Evolutionary conservation across 1,140 invertebrate genomes (phyloP).

Genomic region (Solenopsis fugax): DNA sequence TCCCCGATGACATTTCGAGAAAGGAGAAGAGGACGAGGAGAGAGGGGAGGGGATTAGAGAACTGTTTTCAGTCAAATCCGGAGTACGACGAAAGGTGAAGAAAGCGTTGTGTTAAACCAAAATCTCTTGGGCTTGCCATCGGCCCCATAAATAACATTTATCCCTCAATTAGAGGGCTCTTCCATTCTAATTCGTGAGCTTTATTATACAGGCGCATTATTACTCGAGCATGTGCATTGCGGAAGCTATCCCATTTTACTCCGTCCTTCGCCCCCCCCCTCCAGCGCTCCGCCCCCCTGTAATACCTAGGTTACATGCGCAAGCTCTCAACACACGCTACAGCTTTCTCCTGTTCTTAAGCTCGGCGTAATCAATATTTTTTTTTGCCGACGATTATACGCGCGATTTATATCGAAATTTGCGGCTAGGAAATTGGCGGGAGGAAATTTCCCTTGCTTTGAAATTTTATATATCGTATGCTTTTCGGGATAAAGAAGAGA

Average conservation of each 20-base stretch:
- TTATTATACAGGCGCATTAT: conserved; percentile 76
- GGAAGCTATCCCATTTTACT: conserved; percentile 21
- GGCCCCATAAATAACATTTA: conserved; percentile 78
- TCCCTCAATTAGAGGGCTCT: conserved; percentile 75
- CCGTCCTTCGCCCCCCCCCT: too few relatives aligned
- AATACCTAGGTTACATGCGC: conserved; percentile 61
- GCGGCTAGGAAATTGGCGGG: not conserved
- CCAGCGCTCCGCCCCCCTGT: conserved; percentile 1
- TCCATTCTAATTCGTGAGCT: conserved; percentile 78
- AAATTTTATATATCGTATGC: not conserved
- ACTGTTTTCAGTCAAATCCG: conserved; percentile 22
- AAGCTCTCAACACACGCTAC: conserved; percentile 37
- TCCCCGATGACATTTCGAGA: not conserved
- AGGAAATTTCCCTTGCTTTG: not conserved
- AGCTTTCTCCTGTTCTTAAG: conserved; percentile 53
- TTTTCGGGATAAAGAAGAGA: not conserved
- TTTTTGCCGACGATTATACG: conserved; percentile 8
- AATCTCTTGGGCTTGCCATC: conserved; percentile 11
- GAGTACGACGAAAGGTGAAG: not conserved
- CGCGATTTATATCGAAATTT: conserved; percentile 29
- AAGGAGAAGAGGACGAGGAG: too few relatives aligned
- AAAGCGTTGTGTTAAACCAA: conserved; percentile 1
- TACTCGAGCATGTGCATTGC: conserved; percentile 70
- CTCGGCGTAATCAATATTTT: conserved; percentile 43
- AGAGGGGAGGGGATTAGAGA: not conserved